phyloP scores from a whole-genome alignment of 2,113 vertebrate species.

The Craseonycteris thonglongyai region DNA sequence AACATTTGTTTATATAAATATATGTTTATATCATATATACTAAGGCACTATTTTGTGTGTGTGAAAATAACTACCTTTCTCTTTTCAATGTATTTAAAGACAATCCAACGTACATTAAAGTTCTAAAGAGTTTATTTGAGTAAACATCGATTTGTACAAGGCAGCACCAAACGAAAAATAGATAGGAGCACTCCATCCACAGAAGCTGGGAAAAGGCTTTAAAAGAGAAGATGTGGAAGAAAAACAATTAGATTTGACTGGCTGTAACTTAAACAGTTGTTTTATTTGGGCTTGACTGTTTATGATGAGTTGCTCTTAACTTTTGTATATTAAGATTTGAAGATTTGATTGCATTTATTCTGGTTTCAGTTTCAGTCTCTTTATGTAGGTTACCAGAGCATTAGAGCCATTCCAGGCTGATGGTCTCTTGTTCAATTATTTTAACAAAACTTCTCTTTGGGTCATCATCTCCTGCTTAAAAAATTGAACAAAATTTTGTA shows the following conservation, averaged over 20 bases:
- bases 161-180: not conserved
- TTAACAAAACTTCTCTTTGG: not conserved
- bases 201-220: not conserved
- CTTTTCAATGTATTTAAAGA: not conserved
- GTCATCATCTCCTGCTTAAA: not conserved
- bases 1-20: not conserved
- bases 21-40: not conserved
- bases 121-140: not conserved
- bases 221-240: not conserved
- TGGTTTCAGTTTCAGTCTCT: not conserved
- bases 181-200: not conserved
- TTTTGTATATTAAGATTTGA: not conserved
- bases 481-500: not conserved
- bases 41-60: not conserved
- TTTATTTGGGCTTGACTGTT: not conserved
- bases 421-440: not conserved
- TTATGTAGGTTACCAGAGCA: not conserved
- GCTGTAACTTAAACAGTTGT: not conserved
- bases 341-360: not conserved
- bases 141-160: not conserved
- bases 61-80: slow-evolving; percentile 5
- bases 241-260: not conserved
- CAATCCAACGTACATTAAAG: not conserved
- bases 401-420: not conserved
- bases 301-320: not conserved